Base-by-base conservation (phyloP, 2,888 invertebrate genomes). In the Coecobrya sp. region DNA sequence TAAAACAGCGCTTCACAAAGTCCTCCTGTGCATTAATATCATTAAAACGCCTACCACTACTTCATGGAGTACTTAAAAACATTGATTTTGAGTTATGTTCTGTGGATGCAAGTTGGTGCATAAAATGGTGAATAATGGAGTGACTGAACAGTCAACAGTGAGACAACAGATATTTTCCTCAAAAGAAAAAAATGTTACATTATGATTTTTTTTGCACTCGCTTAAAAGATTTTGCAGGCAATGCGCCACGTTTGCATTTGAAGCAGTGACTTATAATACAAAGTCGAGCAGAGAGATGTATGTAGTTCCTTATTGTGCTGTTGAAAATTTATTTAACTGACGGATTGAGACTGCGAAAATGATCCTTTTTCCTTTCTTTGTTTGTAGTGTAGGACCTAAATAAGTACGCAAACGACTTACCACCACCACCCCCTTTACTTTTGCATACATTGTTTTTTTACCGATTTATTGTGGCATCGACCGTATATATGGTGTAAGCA, bases 341-440 rank as follows among this genome's bases (percentile, higher is more conserved):
- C 76, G 49, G 49, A 76, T 76, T 76, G 76, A 52, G 76, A 76
- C 76, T 76, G 45, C 49, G 45, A 76, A 76, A 76, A 76, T 76
- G 45, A 27, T 49, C 16, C 49, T 52, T 73, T 76, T 76, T 73
- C 73, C 73, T 73, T 73, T 45, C 45, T 52, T 76, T 76, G 45
- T 49, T 22, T 76, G 22, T 11, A 1, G 30, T 42, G 10, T 1
- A 45, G 45, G 22, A 65, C 62, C 62, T 42, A 36, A 73, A 36
- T 42, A 36, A 73, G n/a, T 42, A 73, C 73, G 42, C 3, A 42
- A 45, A 42, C n/a, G 73, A 42, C 73, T 73, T 73, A 42, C 1
- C 68, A 45, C n/a, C 70, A 70, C 25, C 65, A 36, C 25, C 73
- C 42, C 16, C 45, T 42, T 68, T 36, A 42, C 19, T 27, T 1